phyloP scores from a whole-genome alignment of 92 coral and sea anemone species.

The Epizoanthus ramosus region DNA sequence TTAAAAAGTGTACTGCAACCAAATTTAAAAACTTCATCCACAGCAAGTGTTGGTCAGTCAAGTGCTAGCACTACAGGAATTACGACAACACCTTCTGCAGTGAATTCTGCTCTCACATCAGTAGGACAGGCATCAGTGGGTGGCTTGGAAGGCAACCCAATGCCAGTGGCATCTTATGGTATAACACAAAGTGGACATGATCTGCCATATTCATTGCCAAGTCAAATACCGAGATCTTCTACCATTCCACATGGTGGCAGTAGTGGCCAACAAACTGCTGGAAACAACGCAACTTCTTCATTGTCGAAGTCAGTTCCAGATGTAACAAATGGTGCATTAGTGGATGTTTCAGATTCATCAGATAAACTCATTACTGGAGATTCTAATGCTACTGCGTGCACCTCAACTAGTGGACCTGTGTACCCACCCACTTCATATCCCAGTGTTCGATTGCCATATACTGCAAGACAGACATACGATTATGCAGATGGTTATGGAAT shows the following conservation, averaged over 20 bases:
- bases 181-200: not conserved
- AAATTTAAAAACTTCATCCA: conserved; percentile 20
- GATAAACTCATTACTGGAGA: not conserved
- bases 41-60: not conserved
- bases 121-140: not conserved
- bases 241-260: not conserved
- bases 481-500: not conserved
- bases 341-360: conserved; percentile 56
- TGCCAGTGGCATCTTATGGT: not conserved
- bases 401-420: not conserved
- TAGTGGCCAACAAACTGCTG: not conserved
- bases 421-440: conserved; percentile 1
- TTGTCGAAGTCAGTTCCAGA: conserved; percentile 68
- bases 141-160: not conserved
- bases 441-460: not conserved
- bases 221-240: conserved; percentile 11
- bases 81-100: conserved; percentile 12
- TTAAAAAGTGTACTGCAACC: conserved; percentile 88
- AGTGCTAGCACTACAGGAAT: conserved; percentile 20
- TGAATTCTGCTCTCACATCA: not conserved
- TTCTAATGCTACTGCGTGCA: not conserved
- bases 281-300: conserved; percentile 35
- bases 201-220: conserved; percentile 3
- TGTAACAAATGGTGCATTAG: conserved; percentile 57
- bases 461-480: not conserved